phyloP scores from a whole-genome alignment of 2,888 invertebrate species.

The Hirtodrosophila histrioides region DNA sequence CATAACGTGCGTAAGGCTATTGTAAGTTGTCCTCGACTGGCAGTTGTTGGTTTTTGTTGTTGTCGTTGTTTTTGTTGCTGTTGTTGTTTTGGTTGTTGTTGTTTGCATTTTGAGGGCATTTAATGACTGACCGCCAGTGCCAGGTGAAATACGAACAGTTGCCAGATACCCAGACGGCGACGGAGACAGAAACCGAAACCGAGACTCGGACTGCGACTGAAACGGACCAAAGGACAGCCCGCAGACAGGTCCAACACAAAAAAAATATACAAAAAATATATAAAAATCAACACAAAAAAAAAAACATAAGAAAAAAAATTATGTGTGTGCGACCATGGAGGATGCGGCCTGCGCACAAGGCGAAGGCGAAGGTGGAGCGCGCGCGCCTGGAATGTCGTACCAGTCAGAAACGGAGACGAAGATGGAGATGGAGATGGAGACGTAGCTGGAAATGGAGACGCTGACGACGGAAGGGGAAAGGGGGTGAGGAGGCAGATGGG shows the following conservation, averaged over 20 bases:
- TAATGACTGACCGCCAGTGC: constrained; percentile 72
- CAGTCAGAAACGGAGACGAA: constrained; percentile 55
- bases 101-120: constrained; percentile 76
- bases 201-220: constrained; percentile 26
- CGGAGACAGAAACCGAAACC: constrained; percentile 18
- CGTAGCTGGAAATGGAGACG: constrained; percentile 9
- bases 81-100: constrained; percentile 47
- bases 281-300: constrained; percentile 18
- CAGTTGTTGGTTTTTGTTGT: constrained; percentile 32
- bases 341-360: constrained; percentile 56
- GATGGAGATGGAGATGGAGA: constrained; percentile 53
- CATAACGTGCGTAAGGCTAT: constrained; percentile 38
- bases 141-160: constrained; percentile 80
- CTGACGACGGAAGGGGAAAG: neutral
- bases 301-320: constrained; percentile 56
- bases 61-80: constrained; percentile 51
- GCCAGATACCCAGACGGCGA: constrained; percentile 62
- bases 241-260: constrained; percentile 57
- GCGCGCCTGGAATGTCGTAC: constrained; percentile 75
- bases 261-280: constrained; percentile 16
- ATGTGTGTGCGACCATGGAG: constrained; percentile 65
- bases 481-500: constrained; percentile 3
- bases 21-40: constrained; percentile 52
- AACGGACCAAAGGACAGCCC: constrained; percentile 55
- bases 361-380: constrained; percentile 64